Evolutionary conservation across 2,888 invertebrate genomes (phyloP).

Genomic region (Caenorhabditis wallacei): DNA sequence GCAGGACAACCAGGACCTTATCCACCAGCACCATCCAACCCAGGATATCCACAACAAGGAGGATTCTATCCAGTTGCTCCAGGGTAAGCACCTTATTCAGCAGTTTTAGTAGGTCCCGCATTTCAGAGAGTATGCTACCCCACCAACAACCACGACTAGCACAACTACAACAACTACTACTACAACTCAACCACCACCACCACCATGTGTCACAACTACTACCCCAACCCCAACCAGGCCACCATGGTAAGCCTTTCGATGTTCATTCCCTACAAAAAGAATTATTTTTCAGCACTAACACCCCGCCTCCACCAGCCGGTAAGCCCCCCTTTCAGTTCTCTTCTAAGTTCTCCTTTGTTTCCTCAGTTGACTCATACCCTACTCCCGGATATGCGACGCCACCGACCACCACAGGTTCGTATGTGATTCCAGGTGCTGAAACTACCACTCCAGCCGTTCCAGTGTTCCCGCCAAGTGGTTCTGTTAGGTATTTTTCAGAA

Average conservation of each 20-base stretch:
- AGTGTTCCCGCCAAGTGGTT: not conserved
- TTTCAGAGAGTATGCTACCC: not conserved
- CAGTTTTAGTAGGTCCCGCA: not conserved
- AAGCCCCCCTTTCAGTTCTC: not conserved
- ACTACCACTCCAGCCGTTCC: not conserved
- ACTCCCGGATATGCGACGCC: conserved; percentile 28
- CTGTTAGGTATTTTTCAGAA: not conserved
- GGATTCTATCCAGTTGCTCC: not conserved
- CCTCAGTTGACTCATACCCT: not conserved
- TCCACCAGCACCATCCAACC: too few species aligned
- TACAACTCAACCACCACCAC: not conserved
- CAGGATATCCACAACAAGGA: too few species aligned
- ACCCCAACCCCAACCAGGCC: conserved; percentile 11
- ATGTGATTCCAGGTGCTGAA: not conserved
- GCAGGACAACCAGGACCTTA: too few species aligned
- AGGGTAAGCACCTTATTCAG: not conserved
- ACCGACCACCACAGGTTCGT: not conserved
- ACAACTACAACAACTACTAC: not conserved
- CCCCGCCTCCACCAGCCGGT: not conserved
- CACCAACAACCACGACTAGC: not conserved
- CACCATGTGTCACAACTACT: conserved; percentile 9
- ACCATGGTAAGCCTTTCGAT: conserved; percentile 20
- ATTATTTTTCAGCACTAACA: conserved; percentile 19
- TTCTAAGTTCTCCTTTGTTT: conserved; percentile 9
- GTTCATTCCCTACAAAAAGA: not conserved